phyloP scores from a whole-genome alignment of 2,888 invertebrate genomes.

The Drosophila aldrichi region DNA sequence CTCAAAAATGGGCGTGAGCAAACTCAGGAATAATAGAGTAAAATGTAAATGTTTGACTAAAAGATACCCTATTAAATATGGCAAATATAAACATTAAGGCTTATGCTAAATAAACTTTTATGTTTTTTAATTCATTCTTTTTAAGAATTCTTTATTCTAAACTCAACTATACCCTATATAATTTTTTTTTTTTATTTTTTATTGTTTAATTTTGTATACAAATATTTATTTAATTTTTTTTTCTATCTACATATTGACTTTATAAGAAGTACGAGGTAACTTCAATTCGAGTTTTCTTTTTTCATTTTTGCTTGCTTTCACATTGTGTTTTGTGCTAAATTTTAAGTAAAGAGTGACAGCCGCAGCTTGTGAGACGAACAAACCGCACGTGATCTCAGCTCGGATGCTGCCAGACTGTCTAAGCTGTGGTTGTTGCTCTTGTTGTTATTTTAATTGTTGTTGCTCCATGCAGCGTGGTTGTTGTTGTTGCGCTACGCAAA shows the following conservation, averaged over 20 bases:
- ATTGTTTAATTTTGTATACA: too few species aligned
- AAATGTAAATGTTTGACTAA: not conserved
- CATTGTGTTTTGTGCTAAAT: not conserved
- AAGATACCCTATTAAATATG: not conserved
- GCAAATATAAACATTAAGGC: too few species aligned
- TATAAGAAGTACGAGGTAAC: slow-evolving; percentile 5
- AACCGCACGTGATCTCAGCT: slow-evolving; percentile 68
- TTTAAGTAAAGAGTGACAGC: slow-evolving; percentile 16
- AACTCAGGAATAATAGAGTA: not conserved
- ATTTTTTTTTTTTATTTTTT: not conserved
- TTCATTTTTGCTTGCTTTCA: not conserved
- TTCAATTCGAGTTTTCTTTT: not conserved
- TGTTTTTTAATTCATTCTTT: too few species aligned
- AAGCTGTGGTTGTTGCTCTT: slow-evolving; percentile 5
- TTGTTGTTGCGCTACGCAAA: slow-evolving; percentile 20
- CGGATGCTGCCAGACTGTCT: slow-evolving; percentile 32
- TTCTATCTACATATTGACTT: not conserved
- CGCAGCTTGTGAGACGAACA: slow-evolving; percentile 23
- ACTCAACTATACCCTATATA: too few species aligned
- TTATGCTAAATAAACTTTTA: too few species aligned
- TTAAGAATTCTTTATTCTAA: too few species aligned
- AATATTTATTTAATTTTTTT: not conserved
- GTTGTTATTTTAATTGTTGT: slow-evolving; percentile 1
- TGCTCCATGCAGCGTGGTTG: not conserved
- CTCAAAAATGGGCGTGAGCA: too few species aligned